These are phyloP conservation scores for Pollenia angustigena DNA, from an alignment of 2,888 invertebrate genomes.

Conservation along the genomic window DNA sequence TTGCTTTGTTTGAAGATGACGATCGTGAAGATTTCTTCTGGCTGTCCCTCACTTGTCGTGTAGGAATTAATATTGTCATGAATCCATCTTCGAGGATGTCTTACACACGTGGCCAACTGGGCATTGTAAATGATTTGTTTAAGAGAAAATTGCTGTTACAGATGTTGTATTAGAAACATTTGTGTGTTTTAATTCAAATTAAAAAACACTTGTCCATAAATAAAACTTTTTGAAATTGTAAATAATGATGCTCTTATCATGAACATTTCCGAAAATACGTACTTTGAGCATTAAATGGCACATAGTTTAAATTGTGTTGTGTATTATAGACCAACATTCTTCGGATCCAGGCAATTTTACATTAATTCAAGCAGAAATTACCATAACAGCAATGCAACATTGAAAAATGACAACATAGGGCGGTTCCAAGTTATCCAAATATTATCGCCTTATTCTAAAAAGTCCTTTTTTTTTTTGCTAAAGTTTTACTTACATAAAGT, in stretches of 20 bases:
- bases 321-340: not conserved
- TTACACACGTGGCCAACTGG: no score
- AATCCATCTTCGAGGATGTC: no score
- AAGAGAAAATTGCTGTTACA: constrained; percentile 16
- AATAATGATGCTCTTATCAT: constrained; percentile 13
- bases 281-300: not conserved
- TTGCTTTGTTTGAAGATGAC: no score
- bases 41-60: no score
- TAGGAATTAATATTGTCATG: no score
- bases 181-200: not conserved
- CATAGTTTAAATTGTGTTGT: not conserved
- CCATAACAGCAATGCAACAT: constrained; percentile 2
- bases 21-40: no score
- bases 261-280: not conserved
- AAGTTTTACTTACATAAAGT: no score
- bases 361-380: constrained; percentile 4
- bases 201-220: not conserved
- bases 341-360: not conserved
- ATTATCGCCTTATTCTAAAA: no score
- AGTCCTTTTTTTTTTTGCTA: no score
- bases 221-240: constrained; percentile 3
- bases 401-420: no score
- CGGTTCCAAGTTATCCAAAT: no score
- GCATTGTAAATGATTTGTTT: not conserved
- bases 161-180: not conserved